Base-by-base conservation (phyloP, 1,140 invertebrate genomes). In the Eurosta solidaginis region DNA sequence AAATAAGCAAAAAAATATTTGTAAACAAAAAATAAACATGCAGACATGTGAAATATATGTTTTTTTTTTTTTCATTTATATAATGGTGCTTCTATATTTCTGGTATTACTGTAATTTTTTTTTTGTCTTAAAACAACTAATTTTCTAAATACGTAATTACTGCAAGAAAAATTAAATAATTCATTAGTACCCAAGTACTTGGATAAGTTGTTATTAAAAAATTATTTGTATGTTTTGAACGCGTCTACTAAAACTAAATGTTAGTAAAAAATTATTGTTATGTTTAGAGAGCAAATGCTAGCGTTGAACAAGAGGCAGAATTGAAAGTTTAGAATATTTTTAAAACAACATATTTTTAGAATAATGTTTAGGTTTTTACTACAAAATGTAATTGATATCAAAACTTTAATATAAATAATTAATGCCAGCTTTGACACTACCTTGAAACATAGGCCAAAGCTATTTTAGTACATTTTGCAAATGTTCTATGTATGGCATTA, bases 1-100 rank as follows among this genome's bases (percentile, higher is more conserved):
- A 68, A 68, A 12, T 6, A 2, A 36, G 7, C 14, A 68, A 52
- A 22, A 6, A 52, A n/a, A n/a, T n/a, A n/a, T n/a, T n/a, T n/a
- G n/a, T n/a, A n/a, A n/a, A n/a, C n/a, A n/a, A 52, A 29, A 68
- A 40, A 14, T 68, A 68, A 27, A 68, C 59, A 68, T 68, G 59
- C 59, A 20, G 29, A 68, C 59, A 68, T 9, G 36, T 42, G 36
- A 17, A 22, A 40, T 40, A 33, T 68, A 22, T 1, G 7, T 40
- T 68, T 27, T 68, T 40, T 2, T 68, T 47, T 68, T 14, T 9
- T 40, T n/a, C n/a, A 17, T 25, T n/a, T 52, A 52, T 5, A 27
- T 47, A n/a, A 14, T 47, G n/a, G 45, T 47, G n/a, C 45, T 47
- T 47, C 45, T 47, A 47, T 47, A 47, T 47, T 47, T 47, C 3